Percentiles rank a stretch among this genome's conserved stretches.
Conservation (phyloP, 2,113 vertebrate genomes). For the Rynchops niger region DNA sequence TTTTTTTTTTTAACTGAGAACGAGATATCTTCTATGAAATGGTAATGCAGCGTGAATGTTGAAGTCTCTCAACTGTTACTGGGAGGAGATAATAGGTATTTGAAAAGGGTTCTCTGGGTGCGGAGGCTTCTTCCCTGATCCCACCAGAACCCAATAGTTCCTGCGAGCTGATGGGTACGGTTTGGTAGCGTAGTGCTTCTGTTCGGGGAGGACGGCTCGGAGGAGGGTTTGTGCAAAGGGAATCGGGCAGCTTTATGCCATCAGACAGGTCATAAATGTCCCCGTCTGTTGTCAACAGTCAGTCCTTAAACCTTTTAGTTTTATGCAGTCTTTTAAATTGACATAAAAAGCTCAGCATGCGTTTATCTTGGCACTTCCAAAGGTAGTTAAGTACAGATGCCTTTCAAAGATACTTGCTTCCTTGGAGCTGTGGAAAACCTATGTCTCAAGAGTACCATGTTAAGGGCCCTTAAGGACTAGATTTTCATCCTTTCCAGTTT, state of each 20-base stretch:
- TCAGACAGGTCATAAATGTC: not conserved
- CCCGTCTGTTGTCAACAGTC: not conserved
- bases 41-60: not conserved
- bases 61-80: not conserved
- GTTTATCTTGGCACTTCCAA: not conserved
- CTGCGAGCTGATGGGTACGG: not conserved
- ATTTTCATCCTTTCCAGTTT: not conserved
- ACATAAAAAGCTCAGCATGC: not conserved
- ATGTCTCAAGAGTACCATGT: not conserved
- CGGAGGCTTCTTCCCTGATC: not conserved
- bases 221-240: not conserved
- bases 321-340: not conserved
- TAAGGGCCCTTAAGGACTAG: not conserved
- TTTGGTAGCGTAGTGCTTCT: rapidly evolving
- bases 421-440: not conserved
- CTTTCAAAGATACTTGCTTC: not conserved
- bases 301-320: not conserved
- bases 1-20: not conserved
- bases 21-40: not conserved
- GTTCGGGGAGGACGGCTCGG: not conserved
- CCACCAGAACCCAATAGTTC: not conserved
- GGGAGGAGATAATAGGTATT: not conserved
- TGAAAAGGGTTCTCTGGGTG: not conserved
- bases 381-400: not conserved
- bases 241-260: not conserved